Evolutionary conservation across 2,888 invertebrate genomes (phyloP), one percentile per base, ranked within the genome.

Genomic region (Sthenelais limicola): DNA sequence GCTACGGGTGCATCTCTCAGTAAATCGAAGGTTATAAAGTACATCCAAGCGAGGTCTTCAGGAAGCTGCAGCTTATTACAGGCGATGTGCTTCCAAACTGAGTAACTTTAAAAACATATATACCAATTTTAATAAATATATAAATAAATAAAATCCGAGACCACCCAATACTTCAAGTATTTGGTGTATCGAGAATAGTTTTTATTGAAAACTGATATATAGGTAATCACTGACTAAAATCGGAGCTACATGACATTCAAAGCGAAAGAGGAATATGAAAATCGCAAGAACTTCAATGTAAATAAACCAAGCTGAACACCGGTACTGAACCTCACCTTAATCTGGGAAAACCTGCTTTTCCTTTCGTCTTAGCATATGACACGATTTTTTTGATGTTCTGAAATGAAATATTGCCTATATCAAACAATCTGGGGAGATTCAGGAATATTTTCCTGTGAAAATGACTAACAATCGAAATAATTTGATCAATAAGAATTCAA

Each of bases 11-110:
- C 80, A 33, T 83, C 83, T 54, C 81, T 80, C 52, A 86, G 74
- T 18, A 85, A 74, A 69, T 85, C 83, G 72, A 85, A 86, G 0
- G 82, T 80, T 18, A 80, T 79, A 70, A 86, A 86, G 74, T 85
- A 88, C 87, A 86, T 82, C 88, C 88, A 88, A 21, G 88, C 87
- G 18, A 88, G 72, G 72, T 87, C 87, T 76, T 87, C 87, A 30
- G 85, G 80, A 48, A 88, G 79, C 73, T 86, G 86, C 5, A 88
- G 81, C 71, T 88, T 88, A 78, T 87, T 86, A 76, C 87, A 87
- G 7, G 87, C 88, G 67, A 88, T 88, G 74, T 87, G 87, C 73
- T 85, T 83, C 88, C 88, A 88, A 26, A 88, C 83, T 3, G 86
- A 81, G 76, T 87, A 88, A 72, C 87, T 87, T 80, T 7, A 58